Evolutionary conservation across 2,797 vertebrate genomes (phyloP).

Genomic region (Etheostoma perlongum): DNA sequence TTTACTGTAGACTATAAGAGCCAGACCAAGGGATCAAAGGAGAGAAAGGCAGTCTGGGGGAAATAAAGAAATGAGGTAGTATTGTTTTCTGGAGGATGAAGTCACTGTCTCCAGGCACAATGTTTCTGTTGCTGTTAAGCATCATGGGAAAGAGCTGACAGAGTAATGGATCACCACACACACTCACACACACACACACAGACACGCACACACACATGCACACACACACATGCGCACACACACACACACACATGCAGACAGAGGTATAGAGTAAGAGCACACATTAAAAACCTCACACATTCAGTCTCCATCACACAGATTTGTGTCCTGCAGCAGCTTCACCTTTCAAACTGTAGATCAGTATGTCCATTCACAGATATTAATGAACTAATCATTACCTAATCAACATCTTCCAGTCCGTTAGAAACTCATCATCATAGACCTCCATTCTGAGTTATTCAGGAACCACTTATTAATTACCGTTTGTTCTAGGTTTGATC

Average conservation of each 20-base stretch:
- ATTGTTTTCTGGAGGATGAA: constrained; percentile 70
- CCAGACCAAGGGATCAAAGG: constrained; percentile 38
- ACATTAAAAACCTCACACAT: constrained; percentile 15
- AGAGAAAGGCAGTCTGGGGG: constrained; percentile 38
- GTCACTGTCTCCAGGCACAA: constrained; percentile 70
- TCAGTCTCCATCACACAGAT: constrained; percentile 1
- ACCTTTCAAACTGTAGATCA: background rate
- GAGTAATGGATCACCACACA: constrained; percentile 72
- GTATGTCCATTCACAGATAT: background rate
- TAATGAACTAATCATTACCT: background rate
- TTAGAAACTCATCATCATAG: background rate
- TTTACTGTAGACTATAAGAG: constrained; percentile 32
- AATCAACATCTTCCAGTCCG: background rate
- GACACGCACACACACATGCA: too few relatives aligned
- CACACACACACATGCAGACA: constrained; percentile 26
- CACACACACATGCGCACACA: constrained; percentile 11
- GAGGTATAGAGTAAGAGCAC: constrained; percentile 8
- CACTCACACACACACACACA: too few relatives aligned
- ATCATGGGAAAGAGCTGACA: constrained; percentile 75
- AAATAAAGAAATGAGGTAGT: constrained; percentile 59
- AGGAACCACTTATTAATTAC: background rate
- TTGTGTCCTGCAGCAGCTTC: constrained; percentile 4
- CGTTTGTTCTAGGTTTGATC: background rate
- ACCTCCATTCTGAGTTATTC: background rate
- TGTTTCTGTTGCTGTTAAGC: constrained; percentile 73